A percentile compares a stretch with the other conserved stretches of the same genome.
Conservation (phyloP, 2,888 invertebrate genomes). For the Cactoblastis cactorum region DNA sequence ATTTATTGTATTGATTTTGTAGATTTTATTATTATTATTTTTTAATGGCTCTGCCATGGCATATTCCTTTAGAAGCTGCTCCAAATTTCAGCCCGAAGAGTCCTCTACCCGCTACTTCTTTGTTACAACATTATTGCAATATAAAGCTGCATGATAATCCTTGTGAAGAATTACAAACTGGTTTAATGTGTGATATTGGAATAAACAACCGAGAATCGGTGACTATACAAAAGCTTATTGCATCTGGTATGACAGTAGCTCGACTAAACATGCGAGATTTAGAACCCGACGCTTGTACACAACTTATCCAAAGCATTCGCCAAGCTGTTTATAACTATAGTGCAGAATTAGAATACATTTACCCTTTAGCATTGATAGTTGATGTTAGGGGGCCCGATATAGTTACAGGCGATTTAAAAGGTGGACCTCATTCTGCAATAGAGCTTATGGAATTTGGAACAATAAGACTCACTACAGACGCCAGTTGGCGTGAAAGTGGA, state of each 20-base stretch:
- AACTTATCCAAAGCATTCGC: slow-evolving; percentile 65
- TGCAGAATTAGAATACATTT: slow-evolving; percentile 65
- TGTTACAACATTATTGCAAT: slow-evolving; percentile 58
- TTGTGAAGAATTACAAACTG: slow-evolving; percentile 66
- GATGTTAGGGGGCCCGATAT: slow-evolving; percentile 65
- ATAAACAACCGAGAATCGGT: slow-evolving; percentile 54
- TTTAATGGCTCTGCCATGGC: slow-evolving; percentile 65
- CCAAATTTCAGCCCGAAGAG: slow-evolving; percentile 35
- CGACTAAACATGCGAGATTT: slow-evolving; percentile 63
- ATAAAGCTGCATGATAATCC: slow-evolving; percentile 54
- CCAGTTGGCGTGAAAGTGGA: slow-evolving; percentile 74
- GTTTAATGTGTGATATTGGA: slow-evolving; percentile 69
- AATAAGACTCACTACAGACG: slow-evolving; percentile 72
- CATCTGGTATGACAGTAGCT: slow-evolving; percentile 69
- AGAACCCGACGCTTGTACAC: slow-evolving; percentile 61
- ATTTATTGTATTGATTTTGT: not conserved
- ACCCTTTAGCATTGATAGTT: slow-evolving; percentile 67
- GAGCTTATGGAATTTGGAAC: slow-evolving; percentile 53
- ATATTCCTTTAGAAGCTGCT: slow-evolving; percentile 58
- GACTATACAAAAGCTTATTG: slow-evolving; percentile 64
- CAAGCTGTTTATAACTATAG: slow-evolving; percentile 73
- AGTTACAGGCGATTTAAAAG: slow-evolving; percentile 62
- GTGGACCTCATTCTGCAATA: slow-evolving; percentile 51
- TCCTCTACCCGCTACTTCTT: slow-evolving; percentile 35
- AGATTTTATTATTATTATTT: not conserved